Evolutionary conservation across 1,140 invertebrate genomes (phyloP), one percentile per base, ranked within the genome.

Genomic region (Drosophila repleta): DNA sequence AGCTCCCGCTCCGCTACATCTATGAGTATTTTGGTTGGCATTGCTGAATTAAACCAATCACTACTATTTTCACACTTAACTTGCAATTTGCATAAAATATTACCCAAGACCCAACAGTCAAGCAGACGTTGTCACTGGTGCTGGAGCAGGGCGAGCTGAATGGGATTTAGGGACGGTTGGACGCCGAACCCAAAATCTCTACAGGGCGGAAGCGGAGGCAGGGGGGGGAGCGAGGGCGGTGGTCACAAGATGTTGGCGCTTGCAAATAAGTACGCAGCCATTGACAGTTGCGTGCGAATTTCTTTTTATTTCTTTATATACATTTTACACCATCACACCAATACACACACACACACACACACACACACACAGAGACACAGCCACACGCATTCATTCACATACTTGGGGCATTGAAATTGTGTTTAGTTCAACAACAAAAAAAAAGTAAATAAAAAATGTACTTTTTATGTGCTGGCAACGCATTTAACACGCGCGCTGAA

Each of bases 61-160:
- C 84, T 89, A 90, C 79, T 88, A 89, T 88, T 88, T 88, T 88
- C 79, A 88, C 84, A 88, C 84, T 88, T 88, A 88, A 88, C 84
- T 88, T 88, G 84, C 84, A 88, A 88, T 88, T 88, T 88, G 84
- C 84, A 88, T 88, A 88, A 88, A 88, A 88, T 88, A 88, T 88
- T 88, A 88, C 84, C 84, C 85, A 80, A 78, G 84, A 87, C 82
- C 82, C 83, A 88, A 82, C 78, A 87, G 82, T 81, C 81, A 81
- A 85, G 76, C 74, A 81, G 78, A 62, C 74, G 60, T 63, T 58
- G 76, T 21, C 73, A 49, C 45, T 51, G 48, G 70, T 63, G 70
- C 67, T 2, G 39, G 13, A 6, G n/a, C 4, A 17, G 39, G n/a
- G 15, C 13, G 17, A 17, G 39, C 8, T 43, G 39, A 17, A 43